These are phyloP conservation scores for Platichthys flesus DNA, from an alignment of 2,113 vertebrate species.

Conservation along the genomic window DNA sequence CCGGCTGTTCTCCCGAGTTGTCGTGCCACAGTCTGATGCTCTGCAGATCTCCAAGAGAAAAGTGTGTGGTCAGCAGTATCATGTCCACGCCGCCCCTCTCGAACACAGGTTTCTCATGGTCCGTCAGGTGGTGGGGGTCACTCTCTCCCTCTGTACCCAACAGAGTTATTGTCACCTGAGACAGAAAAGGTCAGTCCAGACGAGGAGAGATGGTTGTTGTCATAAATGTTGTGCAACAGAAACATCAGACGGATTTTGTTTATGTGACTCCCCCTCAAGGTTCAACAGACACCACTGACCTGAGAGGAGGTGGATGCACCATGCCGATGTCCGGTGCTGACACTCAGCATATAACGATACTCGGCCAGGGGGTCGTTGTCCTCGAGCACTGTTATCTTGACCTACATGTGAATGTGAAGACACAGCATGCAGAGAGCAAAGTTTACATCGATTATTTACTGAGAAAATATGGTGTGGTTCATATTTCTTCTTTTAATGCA, in stretches of 20 bases:
- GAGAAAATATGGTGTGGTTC: neutral
- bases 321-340: conserved; percentile 90
- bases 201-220: neutral
- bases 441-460: neutral
- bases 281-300: conserved; percentile 73
- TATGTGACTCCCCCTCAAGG: neutral
- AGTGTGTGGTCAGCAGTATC: conserved; percentile 91
- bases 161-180: conserved; percentile 90
- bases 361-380: conserved; percentile 94
- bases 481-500: neutral
- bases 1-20: conserved; percentile 89
- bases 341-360: conserved; percentile 89
- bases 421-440: neutral
- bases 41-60: conserved; percentile 90
- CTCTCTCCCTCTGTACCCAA: conserved; percentile 90
- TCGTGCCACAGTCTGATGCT: conserved; percentile 94
- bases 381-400: conserved; percentile 90
- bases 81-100: conserved; percentile 90
- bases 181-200: conserved; percentile 1
- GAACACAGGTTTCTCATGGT: conserved; percentile 85
- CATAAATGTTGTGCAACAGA: neutral
- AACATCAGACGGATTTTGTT: neutral
- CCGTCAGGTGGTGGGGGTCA: conserved; percentile 91
- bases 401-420: conserved; percentile 70
- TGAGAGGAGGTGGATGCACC: conserved; percentile 92